Evolutionary conservation across 2,888 invertebrate species (phyloP), one percentile per base, ranked within the genome.

Genomic region (Clostera curtula): DNA sequence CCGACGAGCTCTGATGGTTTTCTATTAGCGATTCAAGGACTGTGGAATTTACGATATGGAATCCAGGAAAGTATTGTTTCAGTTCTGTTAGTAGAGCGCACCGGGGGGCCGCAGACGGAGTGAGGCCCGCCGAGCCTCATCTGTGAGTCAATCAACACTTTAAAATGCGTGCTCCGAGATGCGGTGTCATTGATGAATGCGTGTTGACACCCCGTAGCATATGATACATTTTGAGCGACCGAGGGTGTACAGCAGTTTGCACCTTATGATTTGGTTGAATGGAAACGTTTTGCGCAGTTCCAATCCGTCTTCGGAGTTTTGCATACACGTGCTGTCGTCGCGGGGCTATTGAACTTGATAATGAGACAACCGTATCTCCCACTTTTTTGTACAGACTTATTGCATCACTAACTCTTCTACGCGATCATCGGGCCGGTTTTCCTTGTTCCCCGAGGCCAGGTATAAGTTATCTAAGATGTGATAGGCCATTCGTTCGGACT

Each of bases 341-440:
- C 49, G 75, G 54, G 83, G 82, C 82, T 83, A 74, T 82, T 82
- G 82, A 83, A 83, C 83, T 80, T 82, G 79, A 80, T 82, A 79
- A 76, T 76, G 71, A 71, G 70, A 72, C 72, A 62, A 61, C 58
- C 67, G 72, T 77, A 72, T 76, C 64, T 72, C 55, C 49, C 43
- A 54, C 37, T 66, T 72, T 66, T 77, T 75, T 71, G 56, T 62
- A 54, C 51, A 45, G 54, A 37, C 45, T 34, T 68, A 67, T 75
- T 82, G 77, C 76, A 83, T 76, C 72, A 77, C 61, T 60, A 59
- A 63, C 60, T 61, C 55, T 59, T 68, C 60, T 64, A 54, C 43
- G 46, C 42, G 44, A 44, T 51, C 44, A 44, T 24, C 34, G 27
- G 38, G 57, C 57, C 47, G 61, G 54, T 56, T 52, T 33, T 40